Evolutionary conservation across 2,113 vertebrate genomes (phyloP), one percentile per base, ranked within the genome.

Genomic region (Kryptolebias marmoratus): DNA sequence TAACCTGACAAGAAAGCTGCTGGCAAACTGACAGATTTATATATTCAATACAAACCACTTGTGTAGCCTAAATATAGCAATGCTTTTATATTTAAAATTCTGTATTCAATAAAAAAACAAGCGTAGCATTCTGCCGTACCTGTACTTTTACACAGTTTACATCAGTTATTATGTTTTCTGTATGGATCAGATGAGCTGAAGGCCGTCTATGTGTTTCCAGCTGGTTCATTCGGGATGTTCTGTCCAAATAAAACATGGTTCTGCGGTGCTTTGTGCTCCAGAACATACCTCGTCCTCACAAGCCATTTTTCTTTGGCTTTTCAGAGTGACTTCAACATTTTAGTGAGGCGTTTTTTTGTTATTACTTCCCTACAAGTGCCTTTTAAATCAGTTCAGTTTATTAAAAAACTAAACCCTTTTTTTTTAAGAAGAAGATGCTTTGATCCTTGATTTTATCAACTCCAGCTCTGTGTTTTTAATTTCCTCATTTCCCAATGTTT

Each of bases 391-490:
- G 67, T 88, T 84, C 71, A 80, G 66, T 75, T 76, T 82, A 82
- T 87, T 60, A 82, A 60, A 84, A 89, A 83, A 73, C 22, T 22
- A 22, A 22, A 22, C 22, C 22, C 22, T 22, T 22, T 22, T 22
- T 22, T 22, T 22, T 22, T 22, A 22, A 22, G 22, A 22, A 22
- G 22, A 77, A 80, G 10, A 88, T 63, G 76, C 91, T 94, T 94
- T 94, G 90, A 93, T 93, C 92, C 83, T 68, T 73, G 74, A 87
- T 88, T 93, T 92, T 91, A 91, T 93, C 91, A 91, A 89, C 82
- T 89, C 86, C 92, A 94, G 93, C 85, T 88, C 79, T 87, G 83
- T 91, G 90, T 94, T 94, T 93, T 76, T 90, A 92, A 93, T 94
- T 94, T 93, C 91, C 92, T 87, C 87, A 64, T 91, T 77, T 72